Conservation (phyloP, 1,140 invertebrate genomes). For the Phymastichus coffea region DNA sequence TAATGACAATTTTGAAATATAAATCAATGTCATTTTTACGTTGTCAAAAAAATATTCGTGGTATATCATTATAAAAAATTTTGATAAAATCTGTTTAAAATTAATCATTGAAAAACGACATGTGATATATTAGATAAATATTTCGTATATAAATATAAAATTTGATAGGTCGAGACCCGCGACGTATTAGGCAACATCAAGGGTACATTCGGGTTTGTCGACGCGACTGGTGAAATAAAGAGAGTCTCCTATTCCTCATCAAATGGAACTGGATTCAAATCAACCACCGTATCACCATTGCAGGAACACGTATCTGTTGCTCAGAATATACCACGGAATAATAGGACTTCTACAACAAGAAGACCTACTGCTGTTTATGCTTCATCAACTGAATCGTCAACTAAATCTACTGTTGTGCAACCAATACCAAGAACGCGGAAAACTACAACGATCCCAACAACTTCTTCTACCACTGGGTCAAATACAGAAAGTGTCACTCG, state of each 20-base stretch:
- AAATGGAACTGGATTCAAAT: slow-evolving; percentile 60
- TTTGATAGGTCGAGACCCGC: slow-evolving; percentile 70
- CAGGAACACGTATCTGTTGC: slow-evolving; percentile 56
- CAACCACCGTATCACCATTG: slow-evolving; percentile 52
- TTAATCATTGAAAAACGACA: too few species aligned
- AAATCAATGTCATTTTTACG: too few species aligned
- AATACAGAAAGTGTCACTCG: slow-evolving; percentile 38
- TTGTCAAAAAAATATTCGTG: too few species aligned
- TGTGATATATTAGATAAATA: too few species aligned
- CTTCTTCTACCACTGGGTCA: slow-evolving; percentile 40
- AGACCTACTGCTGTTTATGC: slow-evolving; percentile 48
- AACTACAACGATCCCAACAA: slow-evolving; percentile 37
- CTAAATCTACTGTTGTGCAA: slow-evolving; percentile 62
- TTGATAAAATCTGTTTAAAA: not conserved
- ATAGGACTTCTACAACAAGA: slow-evolving; percentile 45
- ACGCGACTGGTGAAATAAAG: slow-evolving; percentile 77
- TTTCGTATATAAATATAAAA: too few species aligned
- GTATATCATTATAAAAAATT: too few species aligned
- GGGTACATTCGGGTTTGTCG: slow-evolving; percentile 83
- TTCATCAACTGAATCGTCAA: slow-evolving; percentile 54
- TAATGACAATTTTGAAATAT: too few species aligned
- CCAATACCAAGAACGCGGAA: slow-evolving; percentile 61
- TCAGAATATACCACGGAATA: slow-evolving; percentile 53
- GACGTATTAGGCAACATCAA: slow-evolving; percentile 80
- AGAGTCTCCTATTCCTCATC: slow-evolving; percentile 76